These are phyloP conservation scores for Antennarius striatus DNA, from an alignment of 2,113 vertebrate species.

Conservation along the genomic window DNA sequence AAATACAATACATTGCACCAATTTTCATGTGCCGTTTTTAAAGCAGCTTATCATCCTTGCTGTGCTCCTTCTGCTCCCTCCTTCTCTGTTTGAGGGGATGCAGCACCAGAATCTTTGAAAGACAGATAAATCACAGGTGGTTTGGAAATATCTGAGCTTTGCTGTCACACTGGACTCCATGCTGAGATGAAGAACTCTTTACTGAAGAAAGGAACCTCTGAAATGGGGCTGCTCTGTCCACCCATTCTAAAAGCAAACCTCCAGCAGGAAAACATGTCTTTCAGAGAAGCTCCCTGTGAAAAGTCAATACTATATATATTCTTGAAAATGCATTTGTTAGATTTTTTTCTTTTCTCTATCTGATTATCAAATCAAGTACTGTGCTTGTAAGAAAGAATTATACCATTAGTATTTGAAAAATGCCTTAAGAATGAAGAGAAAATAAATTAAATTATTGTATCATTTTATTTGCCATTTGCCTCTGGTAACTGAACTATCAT, in stretches of 20 bases:
- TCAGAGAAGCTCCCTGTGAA: no score
- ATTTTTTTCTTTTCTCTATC: no score
- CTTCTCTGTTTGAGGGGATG: slow-evolving; percentile 26
- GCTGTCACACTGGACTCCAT: slow-evolving; percentile 16
- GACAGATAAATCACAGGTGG: slow-evolving; percentile 43
- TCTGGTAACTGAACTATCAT: not conserved
- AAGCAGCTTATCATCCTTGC: slow-evolving; percentile 2
- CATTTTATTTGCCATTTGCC: slow-evolving; percentile 21
- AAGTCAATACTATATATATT: no score
- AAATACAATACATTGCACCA: not conserved
- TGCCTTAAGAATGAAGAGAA: no score
- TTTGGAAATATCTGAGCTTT: slow-evolving; percentile 34
- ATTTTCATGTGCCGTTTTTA: slow-evolving; percentile 4
- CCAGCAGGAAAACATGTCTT: slow-evolving; percentile 3
- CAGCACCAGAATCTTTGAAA: slow-evolving; percentile 4
- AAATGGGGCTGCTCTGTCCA: slow-evolving; percentile 14
- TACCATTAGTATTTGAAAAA: no score
- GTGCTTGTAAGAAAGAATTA: no score
- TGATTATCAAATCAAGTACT: no score
- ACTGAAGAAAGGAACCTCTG: slow-evolving; percentile 4
- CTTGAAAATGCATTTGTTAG: no score
- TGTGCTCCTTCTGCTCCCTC: not conserved
- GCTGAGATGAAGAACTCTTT: slow-evolving; percentile 45
- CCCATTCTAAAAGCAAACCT: slow-evolving; percentile 7
- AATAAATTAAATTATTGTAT: not conserved